Conservation (phyloP, 2,888 invertebrate species). For the Hypsopygia costalis region DNA sequence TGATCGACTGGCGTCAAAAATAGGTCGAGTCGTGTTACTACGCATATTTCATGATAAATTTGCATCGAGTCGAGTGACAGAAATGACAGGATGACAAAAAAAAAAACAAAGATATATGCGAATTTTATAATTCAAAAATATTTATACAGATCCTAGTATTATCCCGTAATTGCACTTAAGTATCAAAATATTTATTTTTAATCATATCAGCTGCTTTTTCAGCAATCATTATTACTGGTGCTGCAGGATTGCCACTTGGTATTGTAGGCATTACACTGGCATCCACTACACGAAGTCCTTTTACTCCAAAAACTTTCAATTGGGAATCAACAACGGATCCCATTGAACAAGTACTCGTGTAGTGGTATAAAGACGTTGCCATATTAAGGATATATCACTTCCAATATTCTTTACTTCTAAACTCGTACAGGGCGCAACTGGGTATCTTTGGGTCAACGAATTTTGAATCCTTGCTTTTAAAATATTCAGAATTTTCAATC, state of each 20-base stretch:
- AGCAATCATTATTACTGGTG: slow-evolving; percentile 47
- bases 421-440: slow-evolving; percentile 15
- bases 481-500: slow-evolving; percentile 53
- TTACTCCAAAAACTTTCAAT: slow-evolving; percentile 40
- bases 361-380: slow-evolving; percentile 85
- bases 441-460: slow-evolving; percentile 26
- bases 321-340: slow-evolving; percentile 85
- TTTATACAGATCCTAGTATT: no score
- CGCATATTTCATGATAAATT: no score
- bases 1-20: no score
- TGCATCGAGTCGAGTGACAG: no score
- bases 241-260: slow-evolving; percentile 76
- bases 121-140: no score
- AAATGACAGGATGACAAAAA: no score
- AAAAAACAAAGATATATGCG: no score
- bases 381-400: slow-evolving; percentile 27
- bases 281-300: slow-evolving; percentile 31
- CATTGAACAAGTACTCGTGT: slow-evolving; percentile 86
- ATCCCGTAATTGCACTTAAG: no score
- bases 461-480: slow-evolving; percentile 40
- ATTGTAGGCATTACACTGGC: slow-evolving; percentile 66
- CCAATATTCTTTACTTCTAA: slow-evolving; percentile 49
- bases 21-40: no score
- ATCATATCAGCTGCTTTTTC: slow-evolving; percentile 35
- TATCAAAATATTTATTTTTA: no score